These are phyloP conservation scores for Nothoprocta pentlandii DNA, from an alignment of 2,113 vertebrate species.

Conservation along the genomic window DNA sequence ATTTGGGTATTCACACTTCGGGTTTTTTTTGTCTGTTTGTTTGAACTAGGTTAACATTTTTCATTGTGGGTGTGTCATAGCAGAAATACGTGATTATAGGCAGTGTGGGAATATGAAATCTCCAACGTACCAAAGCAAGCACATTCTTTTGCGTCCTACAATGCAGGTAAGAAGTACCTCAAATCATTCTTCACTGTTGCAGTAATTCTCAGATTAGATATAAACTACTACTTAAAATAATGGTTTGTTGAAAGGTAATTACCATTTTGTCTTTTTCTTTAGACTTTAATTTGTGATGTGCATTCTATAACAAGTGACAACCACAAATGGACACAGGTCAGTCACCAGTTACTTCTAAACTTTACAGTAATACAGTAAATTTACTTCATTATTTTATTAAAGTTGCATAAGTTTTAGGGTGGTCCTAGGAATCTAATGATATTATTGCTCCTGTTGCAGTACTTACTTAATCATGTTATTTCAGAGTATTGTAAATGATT, in stretches of 20 bases:
- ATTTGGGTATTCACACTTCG: background rate
- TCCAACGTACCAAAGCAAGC: conserved; percentile 92
- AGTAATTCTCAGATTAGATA: background rate
- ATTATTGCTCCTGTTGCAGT: background rate
- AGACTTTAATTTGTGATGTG: conserved; percentile 98
- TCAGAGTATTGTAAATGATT: background rate
- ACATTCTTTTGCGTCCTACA: conserved; percentile 94
- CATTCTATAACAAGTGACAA: conserved; percentile 99
- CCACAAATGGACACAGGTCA: conserved; percentile 99
- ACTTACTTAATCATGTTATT: background rate
- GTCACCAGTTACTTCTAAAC: conserved; percentile 13
- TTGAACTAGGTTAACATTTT: conserved; percentile 95
- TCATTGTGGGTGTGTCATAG: conserved; percentile 97
- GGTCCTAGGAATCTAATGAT: background rate
- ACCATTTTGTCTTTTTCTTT: background rate
- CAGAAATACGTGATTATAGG: conserved; percentile 96
- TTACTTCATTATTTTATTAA: background rate
- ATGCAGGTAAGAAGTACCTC: conserved; percentile 88
- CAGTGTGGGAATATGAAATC: conserved; percentile 94
- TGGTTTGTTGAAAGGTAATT: background rate
- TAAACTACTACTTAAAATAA: background rate
- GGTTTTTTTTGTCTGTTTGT: background rate
- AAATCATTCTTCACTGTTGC: background rate
- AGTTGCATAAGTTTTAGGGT: background rate
- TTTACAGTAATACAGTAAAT: background rate